Percentiles rank a stretch among this genome's conserved stretches.
phyloP scores from a whole-genome alignment of 2,888 invertebrate genomes.

The Ashinkailepas kermadecensis region DNA sequence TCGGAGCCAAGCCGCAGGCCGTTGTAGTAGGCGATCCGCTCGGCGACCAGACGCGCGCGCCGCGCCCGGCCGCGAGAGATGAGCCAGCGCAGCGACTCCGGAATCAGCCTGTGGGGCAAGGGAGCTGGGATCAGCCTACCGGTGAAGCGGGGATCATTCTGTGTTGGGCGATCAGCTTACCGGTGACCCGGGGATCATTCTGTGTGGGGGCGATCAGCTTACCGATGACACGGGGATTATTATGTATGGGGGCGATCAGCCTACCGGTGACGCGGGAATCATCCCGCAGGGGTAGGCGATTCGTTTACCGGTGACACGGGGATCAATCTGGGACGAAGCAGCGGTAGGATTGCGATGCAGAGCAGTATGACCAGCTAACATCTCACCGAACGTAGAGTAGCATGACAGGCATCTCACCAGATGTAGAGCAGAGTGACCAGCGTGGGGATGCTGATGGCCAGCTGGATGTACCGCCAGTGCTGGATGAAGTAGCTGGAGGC shows the following conservation, averaged over 20 bases:
- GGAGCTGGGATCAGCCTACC: too few species aligned
- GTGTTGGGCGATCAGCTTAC: too few species aligned
- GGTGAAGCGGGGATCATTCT: neutral
- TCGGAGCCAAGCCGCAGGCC: constrained; percentile 28
- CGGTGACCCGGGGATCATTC: too few species aligned
- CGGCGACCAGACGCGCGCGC: constrained; percentile 32
- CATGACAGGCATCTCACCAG: constrained; percentile 37
- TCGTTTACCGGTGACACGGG: too few species aligned
- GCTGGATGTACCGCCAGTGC: constrained; percentile 49
- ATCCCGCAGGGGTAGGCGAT: too few species aligned
- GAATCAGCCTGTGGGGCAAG: constrained; percentile 32
- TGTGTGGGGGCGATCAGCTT: too few species aligned
- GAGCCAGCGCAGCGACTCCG: constrained; percentile 36
- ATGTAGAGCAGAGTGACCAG: constrained; percentile 44
- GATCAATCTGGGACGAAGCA: too few species aligned
- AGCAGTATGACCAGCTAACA: neutral
- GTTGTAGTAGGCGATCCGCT: constrained; percentile 33
- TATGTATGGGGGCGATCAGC: too few species aligned
- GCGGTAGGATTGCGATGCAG: neutral
- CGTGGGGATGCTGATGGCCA: constrained; percentile 47
- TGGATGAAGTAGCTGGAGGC: constrained; percentile 45
- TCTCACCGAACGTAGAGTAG: neutral
- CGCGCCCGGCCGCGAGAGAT: constrained; percentile 33
- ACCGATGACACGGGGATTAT: too few species aligned
- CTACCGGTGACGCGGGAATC: too few species aligned